A percentile compares a stretch with the other conserved stretches of the same genome.
Conservation (phyloP, 2,113 vertebrate genomes). For the Tachuris rubrigastra region DNA sequence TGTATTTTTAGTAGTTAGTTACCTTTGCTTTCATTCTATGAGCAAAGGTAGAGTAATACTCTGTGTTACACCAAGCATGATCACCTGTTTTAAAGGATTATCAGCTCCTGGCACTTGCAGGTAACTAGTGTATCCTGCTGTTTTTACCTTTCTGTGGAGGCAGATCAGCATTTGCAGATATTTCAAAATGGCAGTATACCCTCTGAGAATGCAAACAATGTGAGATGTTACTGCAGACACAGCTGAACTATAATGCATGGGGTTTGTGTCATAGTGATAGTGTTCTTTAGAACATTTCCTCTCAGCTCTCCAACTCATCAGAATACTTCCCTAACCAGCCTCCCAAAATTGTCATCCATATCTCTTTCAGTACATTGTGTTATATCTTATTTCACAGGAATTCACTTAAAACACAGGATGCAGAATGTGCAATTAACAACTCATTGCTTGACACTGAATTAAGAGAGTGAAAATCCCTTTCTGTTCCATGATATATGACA, state of each 20-base stretch:
- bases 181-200: background rate
- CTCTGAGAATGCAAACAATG: background rate
- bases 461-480: background rate
- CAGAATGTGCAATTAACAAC: background rate
- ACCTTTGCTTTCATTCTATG: background rate
- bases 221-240: background rate
- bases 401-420: background rate
- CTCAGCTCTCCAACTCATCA: background rate
- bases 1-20: background rate
- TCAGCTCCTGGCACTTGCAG: background rate
- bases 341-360: background rate
- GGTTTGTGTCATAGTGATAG: background rate
- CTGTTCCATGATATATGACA: background rate
- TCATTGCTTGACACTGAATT: background rate
- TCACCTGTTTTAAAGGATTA: background rate
- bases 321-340: background rate
- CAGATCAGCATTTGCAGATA: background rate
- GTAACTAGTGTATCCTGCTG: background rate
- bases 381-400: background rate
- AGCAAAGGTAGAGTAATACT: background rate
- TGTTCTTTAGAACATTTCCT: background rate
- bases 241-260: background rate
- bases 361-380: background rate
- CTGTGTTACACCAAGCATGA: background rate
- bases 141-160: background rate